These are phyloP conservation scores for Pseudolaguvia tuberculata DNA, from an alignment of 2,113 vertebrate genomes.

Conservation along the genomic window DNA sequence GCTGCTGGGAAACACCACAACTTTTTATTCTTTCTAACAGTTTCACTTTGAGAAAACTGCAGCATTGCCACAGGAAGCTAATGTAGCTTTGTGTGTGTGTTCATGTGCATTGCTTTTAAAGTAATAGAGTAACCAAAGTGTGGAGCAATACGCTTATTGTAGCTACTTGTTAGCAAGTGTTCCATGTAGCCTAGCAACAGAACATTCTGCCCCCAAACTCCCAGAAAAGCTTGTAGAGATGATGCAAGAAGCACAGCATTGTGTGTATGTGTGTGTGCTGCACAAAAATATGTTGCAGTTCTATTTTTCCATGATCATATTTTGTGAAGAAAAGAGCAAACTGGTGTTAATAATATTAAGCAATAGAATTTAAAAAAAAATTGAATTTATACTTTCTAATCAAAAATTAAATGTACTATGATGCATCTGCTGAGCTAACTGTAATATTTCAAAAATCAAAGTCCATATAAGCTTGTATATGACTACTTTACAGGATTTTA, in stretches of 20 bases:
- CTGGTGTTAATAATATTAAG: too few relatives aligned
- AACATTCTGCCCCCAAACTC: constrained; percentile 44
- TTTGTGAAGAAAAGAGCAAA: too few relatives aligned
- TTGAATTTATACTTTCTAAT: too few relatives aligned
- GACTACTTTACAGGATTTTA: too few relatives aligned
- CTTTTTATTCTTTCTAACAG: neutral
- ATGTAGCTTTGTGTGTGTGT: neutral
- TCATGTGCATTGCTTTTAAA: constrained; percentile 27
- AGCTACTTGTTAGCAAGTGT: constrained; percentile 44
- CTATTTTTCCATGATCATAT: too few relatives aligned
- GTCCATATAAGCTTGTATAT: too few relatives aligned
- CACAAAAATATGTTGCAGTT: neutral
- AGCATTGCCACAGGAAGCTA: neutral
- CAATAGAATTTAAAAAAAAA: too few relatives aligned
- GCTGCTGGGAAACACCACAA: neutral
- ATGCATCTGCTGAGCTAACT: too few relatives aligned
- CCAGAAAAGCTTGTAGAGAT: constrained; percentile 32
- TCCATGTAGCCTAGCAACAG: constrained; percentile 53
- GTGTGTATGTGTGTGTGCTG: neutral
- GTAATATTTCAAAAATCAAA: too few relatives aligned
- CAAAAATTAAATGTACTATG: too few relatives aligned
- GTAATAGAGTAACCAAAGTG: constrained; percentile 38
- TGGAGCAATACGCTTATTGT: constrained; percentile 40
- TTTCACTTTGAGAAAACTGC: too few relatives aligned
- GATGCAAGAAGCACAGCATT: constrained; percentile 16